Conservation (phyloP, 2,888 invertebrate species). For the Tetropium fuscum region DNA sequence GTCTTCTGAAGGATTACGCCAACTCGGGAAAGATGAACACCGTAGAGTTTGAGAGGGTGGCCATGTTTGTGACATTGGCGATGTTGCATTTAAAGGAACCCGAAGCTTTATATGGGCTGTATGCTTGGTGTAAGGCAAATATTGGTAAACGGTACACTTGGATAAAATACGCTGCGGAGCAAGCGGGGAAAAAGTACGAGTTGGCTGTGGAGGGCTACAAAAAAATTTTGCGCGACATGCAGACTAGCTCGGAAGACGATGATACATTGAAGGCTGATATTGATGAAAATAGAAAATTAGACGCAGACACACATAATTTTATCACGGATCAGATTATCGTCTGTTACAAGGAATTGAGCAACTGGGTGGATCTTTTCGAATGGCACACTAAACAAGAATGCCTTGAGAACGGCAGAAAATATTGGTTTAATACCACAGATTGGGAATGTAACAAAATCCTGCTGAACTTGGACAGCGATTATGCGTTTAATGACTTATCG, state of each 20-base stretch:
- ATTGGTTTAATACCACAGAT: slow-evolving; percentile 66
- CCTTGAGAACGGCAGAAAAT: slow-evolving; percentile 51
- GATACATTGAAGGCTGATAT: slow-evolving; percentile 52
- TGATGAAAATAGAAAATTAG: slow-evolving; percentile 54
- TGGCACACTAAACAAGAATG: slow-evolving; percentile 69
- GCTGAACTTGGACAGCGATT: slow-evolving; percentile 70
- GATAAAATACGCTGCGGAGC: slow-evolving; percentile 88
- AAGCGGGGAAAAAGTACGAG: slow-evolving; percentile 86
- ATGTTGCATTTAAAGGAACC: slow-evolving; percentile 82
- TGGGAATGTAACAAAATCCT: slow-evolving; percentile 68
- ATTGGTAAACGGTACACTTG: slow-evolving; percentile 77
- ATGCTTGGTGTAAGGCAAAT: slow-evolving; percentile 83
- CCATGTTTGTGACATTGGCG: slow-evolving; percentile 82
- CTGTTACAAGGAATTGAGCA: slow-evolving; percentile 79
- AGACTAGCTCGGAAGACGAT: slow-evolving; percentile 40
- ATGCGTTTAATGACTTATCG: slow-evolving; percentile 65
- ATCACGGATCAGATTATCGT: slow-evolving; percentile 74
- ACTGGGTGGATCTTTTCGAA: slow-evolving; percentile 75
- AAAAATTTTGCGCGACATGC: slow-evolving; percentile 61
- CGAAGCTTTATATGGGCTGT: slow-evolving; percentile 86
- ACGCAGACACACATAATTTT: slow-evolving; percentile 62
- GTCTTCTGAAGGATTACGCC: slow-evolving; percentile 74
- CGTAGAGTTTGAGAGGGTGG: slow-evolving; percentile 77
- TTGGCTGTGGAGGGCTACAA: slow-evolving; percentile 79
- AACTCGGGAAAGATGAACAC: slow-evolving; percentile 71